phyloP scores from a whole-genome alignment of 64 coral and sea anemone genomes.

The Dendronephthya gigantea region DNA sequence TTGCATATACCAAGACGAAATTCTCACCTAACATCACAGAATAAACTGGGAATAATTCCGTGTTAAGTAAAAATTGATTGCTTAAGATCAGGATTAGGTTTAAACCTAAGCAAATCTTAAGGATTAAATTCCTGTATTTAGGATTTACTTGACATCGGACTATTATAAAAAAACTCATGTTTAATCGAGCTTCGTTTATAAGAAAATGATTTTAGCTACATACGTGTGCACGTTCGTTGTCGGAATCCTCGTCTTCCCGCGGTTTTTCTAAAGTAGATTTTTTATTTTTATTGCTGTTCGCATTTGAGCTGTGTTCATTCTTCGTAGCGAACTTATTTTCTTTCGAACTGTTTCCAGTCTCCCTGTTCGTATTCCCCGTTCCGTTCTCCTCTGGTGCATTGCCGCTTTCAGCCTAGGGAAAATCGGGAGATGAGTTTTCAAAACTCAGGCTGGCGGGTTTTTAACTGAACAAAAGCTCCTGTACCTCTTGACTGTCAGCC shows the following conservation, averaged over 20 bases:
- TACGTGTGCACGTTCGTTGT: not conserved
- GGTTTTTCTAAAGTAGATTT: slow-evolving; percentile 22
- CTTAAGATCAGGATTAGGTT: too few relatives aligned
- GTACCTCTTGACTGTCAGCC: not conserved
- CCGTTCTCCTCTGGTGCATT: slow-evolving; percentile 24
- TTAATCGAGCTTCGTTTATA: too few relatives aligned
- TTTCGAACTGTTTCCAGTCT: not conserved
- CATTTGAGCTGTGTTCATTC: not conserved
- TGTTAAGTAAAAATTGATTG: too few relatives aligned
- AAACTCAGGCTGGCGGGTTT: not conserved
- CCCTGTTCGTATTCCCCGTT: not conserved
- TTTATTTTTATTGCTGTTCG: not conserved
- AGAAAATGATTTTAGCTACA: too few relatives aligned
- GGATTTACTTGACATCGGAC: too few relatives aligned
- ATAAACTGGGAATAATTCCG: too few relatives aligned
- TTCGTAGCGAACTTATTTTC: slow-evolving; percentile 2
- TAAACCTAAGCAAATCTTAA: too few relatives aligned
- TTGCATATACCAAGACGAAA: too few relatives aligned
- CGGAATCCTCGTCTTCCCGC: not conserved
- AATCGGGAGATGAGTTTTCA: not conserved
- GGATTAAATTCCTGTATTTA: too few relatives aligned
- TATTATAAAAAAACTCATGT: too few relatives aligned
- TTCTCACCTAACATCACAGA: too few relatives aligned
- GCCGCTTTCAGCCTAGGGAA: slow-evolving; percentile 2
- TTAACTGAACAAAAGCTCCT: not conserved